Percentiles rank a stretch among this genome's conserved stretches.
Evolutionary conservation across 2,113 vertebrate genomes (phyloP).

Genomic region (Nasalis larvatus): DNA sequence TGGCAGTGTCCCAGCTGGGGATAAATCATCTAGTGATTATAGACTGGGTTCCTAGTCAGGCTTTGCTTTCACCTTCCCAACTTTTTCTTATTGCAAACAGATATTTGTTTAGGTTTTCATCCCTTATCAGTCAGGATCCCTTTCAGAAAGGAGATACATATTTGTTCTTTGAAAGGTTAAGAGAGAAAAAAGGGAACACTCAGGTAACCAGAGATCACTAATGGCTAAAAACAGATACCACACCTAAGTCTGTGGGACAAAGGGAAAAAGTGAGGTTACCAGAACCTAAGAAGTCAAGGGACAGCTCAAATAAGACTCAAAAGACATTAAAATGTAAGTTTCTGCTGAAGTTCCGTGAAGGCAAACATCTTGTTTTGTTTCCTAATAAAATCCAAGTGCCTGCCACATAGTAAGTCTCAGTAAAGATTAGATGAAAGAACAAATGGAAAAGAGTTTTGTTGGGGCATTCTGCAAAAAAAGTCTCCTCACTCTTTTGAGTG

Average conservation of each 20-base stretch:
- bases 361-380: neutral
- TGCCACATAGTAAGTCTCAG: neutral
- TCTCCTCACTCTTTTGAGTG: neutral
- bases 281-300: neutral
- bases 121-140: neutral
- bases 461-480: neutral
- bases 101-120: slow-evolving; percentile 25
- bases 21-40: neutral
- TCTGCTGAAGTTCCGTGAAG: neutral
- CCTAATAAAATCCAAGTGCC: neutral
- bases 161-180: neutral
- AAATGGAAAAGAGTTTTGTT: neutral
- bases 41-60: neutral
- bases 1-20: neutral
- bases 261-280: neutral
- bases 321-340: neutral
- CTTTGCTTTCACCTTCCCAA: neutral
- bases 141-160: neutral
- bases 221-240: neutral
- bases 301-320: neutral
- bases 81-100: neutral
- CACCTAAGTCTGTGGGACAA: neutral
- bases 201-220: neutral
- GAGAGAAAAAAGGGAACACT: neutral
- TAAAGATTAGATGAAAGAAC: neutral